Evolutionary conservation across 2,797 vertebrate species (phyloP), one percentile per base, ranked within the genome.

Genomic region (Rhinella marina): DNA sequence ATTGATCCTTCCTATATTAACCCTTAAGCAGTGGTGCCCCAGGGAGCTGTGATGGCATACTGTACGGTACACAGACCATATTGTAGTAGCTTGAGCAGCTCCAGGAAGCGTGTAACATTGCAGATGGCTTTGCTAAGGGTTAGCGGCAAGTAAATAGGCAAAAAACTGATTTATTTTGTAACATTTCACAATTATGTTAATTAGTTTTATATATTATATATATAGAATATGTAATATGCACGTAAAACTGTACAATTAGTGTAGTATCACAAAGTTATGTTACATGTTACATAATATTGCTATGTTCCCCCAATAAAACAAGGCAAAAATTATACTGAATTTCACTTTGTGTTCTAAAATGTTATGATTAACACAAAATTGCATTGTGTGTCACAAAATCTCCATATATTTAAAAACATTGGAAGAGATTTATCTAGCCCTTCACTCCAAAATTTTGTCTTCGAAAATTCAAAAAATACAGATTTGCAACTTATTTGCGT

Each of bases 31-130:
- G 19, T 61, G 59, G 10, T 48, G 7, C 79, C 79, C 57, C 23
- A 16, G 23, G 79, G 79, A 21, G 48, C 79, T 48, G n/a, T 48
- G 23, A 32, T 81, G 41, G 21, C 57, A 62, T 16, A n/a, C 29
- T 62, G 79, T 61, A 61, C 54, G 14, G 54, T 56, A 56, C 29
- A 81, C 57, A 81, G 59, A 81, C 29, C 29, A 62, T 81, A 64
- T 81, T 81, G 61, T 48, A 62, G 29, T 9, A 62, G 19, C 32
- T 41, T n/a, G 19, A 48, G 79, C 32, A 64, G 32, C 17, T 50
- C 48, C 32, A 48, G 57, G 29, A 81, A 62, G 48, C 1, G 19
- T 48, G 64, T 59, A 62, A 62, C 57, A 41, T 81, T 62, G 59
- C 59, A 81, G 79, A 81, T 81, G 59, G 57, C 13, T 29, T 14